Evolutionary conservation across 2,888 invertebrate species (phyloP).

Genomic region (Chalcis sispes): DNA sequence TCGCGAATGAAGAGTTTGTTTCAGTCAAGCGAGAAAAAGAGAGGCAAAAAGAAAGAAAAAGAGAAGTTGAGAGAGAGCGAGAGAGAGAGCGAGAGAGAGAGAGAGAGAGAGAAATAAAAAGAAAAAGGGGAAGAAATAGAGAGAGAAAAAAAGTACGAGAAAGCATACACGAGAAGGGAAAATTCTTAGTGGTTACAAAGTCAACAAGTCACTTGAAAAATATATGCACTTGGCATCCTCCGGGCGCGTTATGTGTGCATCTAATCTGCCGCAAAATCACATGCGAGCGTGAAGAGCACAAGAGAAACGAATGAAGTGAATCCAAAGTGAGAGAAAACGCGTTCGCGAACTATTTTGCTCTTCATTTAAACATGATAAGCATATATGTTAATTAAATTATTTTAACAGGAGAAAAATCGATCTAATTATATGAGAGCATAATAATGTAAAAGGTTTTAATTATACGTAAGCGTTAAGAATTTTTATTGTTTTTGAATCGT

Average conservation of each 20-base stretch:
- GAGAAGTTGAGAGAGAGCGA: not conserved
- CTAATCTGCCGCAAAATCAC: slow-evolving; percentile 49
- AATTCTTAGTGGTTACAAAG: too few relatives aligned
- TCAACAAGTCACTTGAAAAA: slow-evolving; percentile 65
- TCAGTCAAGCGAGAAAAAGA: not conserved
- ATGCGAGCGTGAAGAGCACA: too few relatives aligned
- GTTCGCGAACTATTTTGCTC: not conserved
- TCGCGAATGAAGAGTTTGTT: not conserved
- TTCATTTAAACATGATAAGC: too few relatives aligned
- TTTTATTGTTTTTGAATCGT: too few relatives aligned
- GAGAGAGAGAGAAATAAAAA: not conserved
- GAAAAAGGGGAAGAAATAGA: not conserved
- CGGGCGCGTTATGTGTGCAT: too few relatives aligned
- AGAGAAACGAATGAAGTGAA: not conserved
- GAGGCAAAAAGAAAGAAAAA: not conserved
- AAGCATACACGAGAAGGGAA: slow-evolving; percentile 4
- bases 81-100: not conserved
- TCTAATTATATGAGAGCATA: too few relatives aligned
- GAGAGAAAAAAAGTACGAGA: not conserved
- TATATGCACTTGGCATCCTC: slow-evolving; percentile 31
- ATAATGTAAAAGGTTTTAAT: too few relatives aligned
- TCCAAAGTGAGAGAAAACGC: not conserved
- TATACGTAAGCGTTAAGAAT: too few relatives aligned
- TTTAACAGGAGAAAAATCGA: too few relatives aligned
- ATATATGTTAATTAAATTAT: too few relatives aligned